Evolutionary conservation across 92 coral and sea anemone genomes (phyloP), one percentile per base, ranked within the genome.

Genomic region (Phenganax marumi): DNA sequence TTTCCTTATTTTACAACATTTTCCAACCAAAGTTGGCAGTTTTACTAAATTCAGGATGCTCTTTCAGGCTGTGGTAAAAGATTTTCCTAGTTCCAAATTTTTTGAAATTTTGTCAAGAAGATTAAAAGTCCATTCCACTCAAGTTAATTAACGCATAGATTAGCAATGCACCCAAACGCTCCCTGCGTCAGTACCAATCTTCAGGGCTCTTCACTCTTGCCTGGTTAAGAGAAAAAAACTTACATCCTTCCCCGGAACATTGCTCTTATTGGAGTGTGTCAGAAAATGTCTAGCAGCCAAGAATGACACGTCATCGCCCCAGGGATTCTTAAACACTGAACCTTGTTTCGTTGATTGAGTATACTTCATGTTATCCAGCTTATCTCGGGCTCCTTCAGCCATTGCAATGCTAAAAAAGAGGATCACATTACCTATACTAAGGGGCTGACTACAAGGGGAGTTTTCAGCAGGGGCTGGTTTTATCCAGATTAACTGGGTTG

Each of bases 321-420:
- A 78, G 25, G 83, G 83, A 62, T 78, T 78, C 24, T 78, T 51
- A 49, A 60, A 78, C 19, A n/a, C 69, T n/a, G 72, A 10, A 60
- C 83, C 83, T 10, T 4, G 8, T 49, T 63, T 78, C 48, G 47
- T 62, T 60, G 83, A 46, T n/a, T 61, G 53, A 23, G 65, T 65
- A 19, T 78, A 78, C 0, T 16, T 26, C 22, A 76, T 56, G 18
- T 12, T 57, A 8, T 78, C 60, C 8, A 8, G 54, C 1, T 19
- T 56, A 22, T 46, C 26, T 18, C 60, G 61, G 55, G 52, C 72
- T n/a, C 68, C 81, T 78, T 78, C 83, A 78, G 73, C 73, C 83
- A 78, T 78, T 13, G 13, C 12, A 16, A 14, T 17, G 12, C 55
- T 72, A 72, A 21, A 12, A 47, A 13, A 68, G 13, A 26, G 1